Base-by-base conservation (phyloP, 2,888 invertebrate genomes). In the Petrolisthes manimaculis region DNA sequence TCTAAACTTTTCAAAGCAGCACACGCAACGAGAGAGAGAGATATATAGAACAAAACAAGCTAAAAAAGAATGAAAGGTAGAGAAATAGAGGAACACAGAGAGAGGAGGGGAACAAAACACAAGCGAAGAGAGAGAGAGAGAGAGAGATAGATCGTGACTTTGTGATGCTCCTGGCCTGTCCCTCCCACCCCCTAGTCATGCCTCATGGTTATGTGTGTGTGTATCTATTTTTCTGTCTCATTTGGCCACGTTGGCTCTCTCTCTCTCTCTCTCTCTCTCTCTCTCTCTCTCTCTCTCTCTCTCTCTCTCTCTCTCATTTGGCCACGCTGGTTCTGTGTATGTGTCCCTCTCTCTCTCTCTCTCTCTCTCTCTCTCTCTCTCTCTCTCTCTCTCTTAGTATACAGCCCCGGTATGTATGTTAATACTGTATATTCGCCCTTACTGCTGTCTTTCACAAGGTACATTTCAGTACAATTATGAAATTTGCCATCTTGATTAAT, bases 221-320 rank as follows among this genome's bases (percentile, higher is more conserved):
- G 14, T 67, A 12, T 67, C 67, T 67, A 12, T 67, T 3, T 67
- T 18, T 67, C 67, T 67, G 14, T 67, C 77, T 75, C 77, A 12
- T 21, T 75, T 21, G 14, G 18, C 21, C 77, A 18, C 77, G 9
- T 3, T 75, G 9, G 12, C 77, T 75, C 77, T 75, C 37, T 75
- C 77, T 75, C 77, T 24, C n/a, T 37, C 77, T 75, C 37, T 12
- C 77, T 37, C 77, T 24, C 77, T 75, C 77, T 75, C 54, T 24
- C 24, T 24, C 54, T 54, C 24, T 24, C 79, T 79, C 79, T 79
- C 79, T 53, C 37, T 51, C 53, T 24, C 79, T 79, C 79, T 79
- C 79, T 54, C 79, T 79, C 79, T 79, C 79, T 79, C 79, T 79
- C 54, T 79, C 79, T 14, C 51, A 37, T 21, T 78, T 51, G 5